A percentile compares a stretch with the other conserved stretches of the same genome.
Evolutionary conservation across 2,797 vertebrate genomes (phyloP).

Genomic region (Pteronotus mesoamericanus): DNA sequence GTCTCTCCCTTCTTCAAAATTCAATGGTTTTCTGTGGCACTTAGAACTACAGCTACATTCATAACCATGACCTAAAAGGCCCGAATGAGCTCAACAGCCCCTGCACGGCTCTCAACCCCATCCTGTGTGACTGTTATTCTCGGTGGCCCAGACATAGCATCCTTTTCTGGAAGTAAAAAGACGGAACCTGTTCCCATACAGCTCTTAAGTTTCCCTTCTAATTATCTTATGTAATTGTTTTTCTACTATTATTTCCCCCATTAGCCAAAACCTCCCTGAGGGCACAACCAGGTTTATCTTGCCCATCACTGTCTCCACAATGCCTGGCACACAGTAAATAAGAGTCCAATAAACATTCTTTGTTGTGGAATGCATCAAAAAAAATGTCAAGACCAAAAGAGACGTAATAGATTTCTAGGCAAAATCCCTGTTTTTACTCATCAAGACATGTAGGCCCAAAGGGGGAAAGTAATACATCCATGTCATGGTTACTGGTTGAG

Average conservation of each 20-base stretch:
- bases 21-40: background rate
- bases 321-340: background rate
- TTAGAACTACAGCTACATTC: background rate
- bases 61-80: background rate
- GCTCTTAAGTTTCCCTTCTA: background rate
- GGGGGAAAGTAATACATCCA: background rate
- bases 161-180: background rate
- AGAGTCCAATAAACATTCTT: background rate
- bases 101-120: background rate
- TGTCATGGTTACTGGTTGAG: background rate
- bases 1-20: background rate
- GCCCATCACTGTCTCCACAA: background rate
- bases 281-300: background rate
- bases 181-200: background rate
- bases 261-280: background rate
- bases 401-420: background rate
- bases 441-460: background rate
- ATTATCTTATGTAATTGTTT: background rate
- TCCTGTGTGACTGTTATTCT: background rate
- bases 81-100: background rate
- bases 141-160: background rate
- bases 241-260: background rate
- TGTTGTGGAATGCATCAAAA: background rate
- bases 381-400: background rate
- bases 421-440: background rate